Base-by-base conservation (phyloP, 2,888 invertebrate species). In the Erebia palarica region DNA sequence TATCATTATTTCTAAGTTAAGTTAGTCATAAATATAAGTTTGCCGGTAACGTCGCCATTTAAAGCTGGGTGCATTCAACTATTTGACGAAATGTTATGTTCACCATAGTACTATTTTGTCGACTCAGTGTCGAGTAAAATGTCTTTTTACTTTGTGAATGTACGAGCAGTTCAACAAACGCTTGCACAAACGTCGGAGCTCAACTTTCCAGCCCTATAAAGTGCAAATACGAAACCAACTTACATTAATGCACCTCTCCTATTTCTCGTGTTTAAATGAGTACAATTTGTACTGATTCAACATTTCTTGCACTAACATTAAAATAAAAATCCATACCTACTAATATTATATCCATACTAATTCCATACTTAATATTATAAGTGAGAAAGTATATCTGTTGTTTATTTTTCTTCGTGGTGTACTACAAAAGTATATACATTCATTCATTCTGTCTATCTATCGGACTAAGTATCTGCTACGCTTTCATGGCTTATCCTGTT, bases 61-160 rank as follows among this genome's bases (percentile, higher is more conserved):
- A 63, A 21, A 21, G 49, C 18, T 63, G 49, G 63, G 14, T 63
- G 63, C 63, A 16, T 14, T 49, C 47, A 63, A 18, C 61, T 61
- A n/a, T 81, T 80, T 75, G 67, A 18, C 73, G 74, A 76, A 76
- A 74, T 75, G 74, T 78, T 78, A 78, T 78, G 73, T 77, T 77
- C 76, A 21, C 63, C 72, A 74, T 61, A 70, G 73, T 71, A 74
- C 73, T 75, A 75, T 74, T 77, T 77, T 76, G 73, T 55, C 67
- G 67, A 68, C 67, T 75, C 75, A 49, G 47, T 67, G 47, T 77
- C 74, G 73, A 77, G 72, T 70, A 73, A 44, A 75, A 76, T 75
- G 74, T 21, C 73, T 71, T 73, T 72, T 75, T 74, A 72, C 74
- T 78, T 77, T 77, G 73, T 73, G 70, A 73, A 72, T 70, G 60